A percentile compares a stretch with the other conserved stretches of the same genome.
These are phyloP conservation scores for Lepus americanus DNA, from an alignment of 2,113 vertebrate genomes.

Conservation along the genomic window DNA sequence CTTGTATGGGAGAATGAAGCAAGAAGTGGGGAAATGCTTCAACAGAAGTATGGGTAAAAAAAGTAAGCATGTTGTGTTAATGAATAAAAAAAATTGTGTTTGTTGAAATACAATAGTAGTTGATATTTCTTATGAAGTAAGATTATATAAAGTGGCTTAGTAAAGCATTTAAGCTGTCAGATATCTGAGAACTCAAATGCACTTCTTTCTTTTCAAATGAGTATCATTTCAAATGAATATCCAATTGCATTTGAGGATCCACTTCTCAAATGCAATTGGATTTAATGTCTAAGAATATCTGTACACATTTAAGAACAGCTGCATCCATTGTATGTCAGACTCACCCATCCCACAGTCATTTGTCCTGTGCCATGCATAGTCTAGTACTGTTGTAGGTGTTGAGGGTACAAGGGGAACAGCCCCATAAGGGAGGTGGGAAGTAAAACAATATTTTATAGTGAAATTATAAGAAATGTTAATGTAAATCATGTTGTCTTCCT, in stretches of 20 bases:
- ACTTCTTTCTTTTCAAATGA: constrained; percentile 4
- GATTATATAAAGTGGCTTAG: neutral
- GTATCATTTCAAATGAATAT: neutral
- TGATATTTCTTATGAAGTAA: neutral
- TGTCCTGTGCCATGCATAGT: neutral
- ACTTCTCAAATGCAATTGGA: constrained; percentile 21
- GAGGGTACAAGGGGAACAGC: neutral
- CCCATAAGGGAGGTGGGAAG: neutral
- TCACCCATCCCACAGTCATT: neutral
- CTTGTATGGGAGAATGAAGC: neutral
- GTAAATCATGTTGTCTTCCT: constrained; percentile 57
- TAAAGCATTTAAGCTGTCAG: constrained; percentile 21
- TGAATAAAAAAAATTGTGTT: constrained; percentile 15
- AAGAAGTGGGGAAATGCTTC: neutral
- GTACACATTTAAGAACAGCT: neutral
- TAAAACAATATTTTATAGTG: neutral
- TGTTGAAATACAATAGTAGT: neutral
- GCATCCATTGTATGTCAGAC: constrained; percentile 12
- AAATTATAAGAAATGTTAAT: constrained; percentile 45
- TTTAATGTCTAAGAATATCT: neutral
- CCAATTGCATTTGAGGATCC: too few relatives aligned
- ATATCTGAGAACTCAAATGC: constrained; percentile 6
- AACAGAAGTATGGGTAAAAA: neutral
- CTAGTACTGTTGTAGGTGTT: neutral
- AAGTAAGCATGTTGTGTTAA: constrained; percentile 9